These are phyloP conservation scores for Lamellibrachia columna DNA, from an alignment of 2,888 invertebrate genomes.

Conservation along the genomic window DNA sequence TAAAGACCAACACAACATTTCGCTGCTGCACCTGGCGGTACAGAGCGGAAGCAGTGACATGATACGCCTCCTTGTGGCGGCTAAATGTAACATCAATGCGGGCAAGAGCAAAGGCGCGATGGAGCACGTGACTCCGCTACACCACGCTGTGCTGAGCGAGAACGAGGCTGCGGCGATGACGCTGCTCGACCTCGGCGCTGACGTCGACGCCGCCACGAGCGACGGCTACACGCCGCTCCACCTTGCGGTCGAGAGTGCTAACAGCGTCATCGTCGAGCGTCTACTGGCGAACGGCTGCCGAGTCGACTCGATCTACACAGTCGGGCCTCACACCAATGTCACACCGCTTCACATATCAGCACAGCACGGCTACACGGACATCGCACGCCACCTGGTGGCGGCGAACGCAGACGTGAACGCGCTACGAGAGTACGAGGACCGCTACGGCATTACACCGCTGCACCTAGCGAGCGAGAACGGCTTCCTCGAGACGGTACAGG, in stretches of 20 bases:
- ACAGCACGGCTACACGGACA: conserved; percentile 33
- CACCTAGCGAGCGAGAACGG: conserved; percentile 33
- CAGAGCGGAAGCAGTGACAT: conserved; percentile 41
- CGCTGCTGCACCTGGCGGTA: conserved; percentile 42
- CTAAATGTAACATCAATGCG: conserved; percentile 39
- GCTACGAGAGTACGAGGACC: conserved; percentile 11
- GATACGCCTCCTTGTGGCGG: conserved; percentile 33
- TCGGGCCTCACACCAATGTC: conserved; percentile 18
- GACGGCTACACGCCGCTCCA: conserved; percentile 40
- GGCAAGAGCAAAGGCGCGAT: conserved; percentile 39
- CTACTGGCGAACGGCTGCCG: conserved; percentile 20
- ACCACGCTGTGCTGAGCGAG: conserved; percentile 43
- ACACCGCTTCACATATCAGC: conserved; percentile 38
- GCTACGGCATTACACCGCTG: conserved; percentile 25
- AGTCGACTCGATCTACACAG: neutral
- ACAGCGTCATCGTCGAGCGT: conserved; percentile 22
- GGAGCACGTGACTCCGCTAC: conserved; percentile 39
- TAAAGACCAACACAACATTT: conserved; percentile 36
- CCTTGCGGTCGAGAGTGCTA: conserved; percentile 36
- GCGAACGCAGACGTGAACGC: conserved; percentile 36
- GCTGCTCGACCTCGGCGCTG: conserved; percentile 35
- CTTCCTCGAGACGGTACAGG: conserved; percentile 32
- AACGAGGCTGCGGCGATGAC: conserved; percentile 38
- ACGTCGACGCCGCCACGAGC: conserved; percentile 33
- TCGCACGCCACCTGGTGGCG: conserved; percentile 34